Evolutionary conservation across 2,888 invertebrate species (phyloP).

Genomic region (Conus canariensis): DNA sequence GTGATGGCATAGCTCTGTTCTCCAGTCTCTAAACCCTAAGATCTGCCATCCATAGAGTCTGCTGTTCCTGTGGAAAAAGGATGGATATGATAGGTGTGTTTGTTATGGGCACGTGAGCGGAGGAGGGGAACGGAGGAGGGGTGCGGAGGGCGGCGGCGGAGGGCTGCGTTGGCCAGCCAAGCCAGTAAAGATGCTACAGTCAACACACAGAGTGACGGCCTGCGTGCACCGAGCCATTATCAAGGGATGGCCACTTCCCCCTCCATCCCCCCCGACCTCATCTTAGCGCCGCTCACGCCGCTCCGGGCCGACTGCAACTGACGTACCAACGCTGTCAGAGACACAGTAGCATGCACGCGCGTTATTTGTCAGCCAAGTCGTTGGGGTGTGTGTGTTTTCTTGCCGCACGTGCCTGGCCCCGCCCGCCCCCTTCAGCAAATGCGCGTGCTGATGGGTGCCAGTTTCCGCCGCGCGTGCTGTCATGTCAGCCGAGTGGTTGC

Average conservation of each 20-base stretch:
- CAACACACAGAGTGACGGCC: background rate
- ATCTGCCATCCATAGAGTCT: background rate
- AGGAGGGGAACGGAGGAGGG: background rate
- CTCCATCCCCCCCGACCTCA: background rate
- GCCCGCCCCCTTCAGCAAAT: conserved; percentile 29
- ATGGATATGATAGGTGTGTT: conserved; percentile 4
- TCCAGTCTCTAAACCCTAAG: background rate
- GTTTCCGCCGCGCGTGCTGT: conserved; percentile 40
- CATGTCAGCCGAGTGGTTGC: conserved; percentile 43
- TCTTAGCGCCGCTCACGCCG: conserved; percentile 26
- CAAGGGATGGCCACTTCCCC: conserved; percentile 13
- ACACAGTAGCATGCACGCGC: conserved; percentile 27
- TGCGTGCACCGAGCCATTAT: conserved; percentile 22
- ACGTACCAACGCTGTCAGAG: conserved; percentile 32
- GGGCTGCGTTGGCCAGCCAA: background rate
- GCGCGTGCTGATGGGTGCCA: conserved; percentile 45
- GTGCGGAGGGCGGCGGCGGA: background rate
- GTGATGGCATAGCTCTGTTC: background rate
- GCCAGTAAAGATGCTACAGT: conserved; percentile 31
- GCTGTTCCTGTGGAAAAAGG: background rate
- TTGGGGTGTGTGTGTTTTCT: conserved; percentile 31
- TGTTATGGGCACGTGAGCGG: background rate
- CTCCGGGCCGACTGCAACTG: conserved; percentile 20
- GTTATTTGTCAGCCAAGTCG: conserved; percentile 36
- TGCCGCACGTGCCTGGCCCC: conserved; percentile 26